Base-by-base conservation (phyloP, 2,888 invertebrate species). In the Sphaerophoria rueppellii region DNA sequence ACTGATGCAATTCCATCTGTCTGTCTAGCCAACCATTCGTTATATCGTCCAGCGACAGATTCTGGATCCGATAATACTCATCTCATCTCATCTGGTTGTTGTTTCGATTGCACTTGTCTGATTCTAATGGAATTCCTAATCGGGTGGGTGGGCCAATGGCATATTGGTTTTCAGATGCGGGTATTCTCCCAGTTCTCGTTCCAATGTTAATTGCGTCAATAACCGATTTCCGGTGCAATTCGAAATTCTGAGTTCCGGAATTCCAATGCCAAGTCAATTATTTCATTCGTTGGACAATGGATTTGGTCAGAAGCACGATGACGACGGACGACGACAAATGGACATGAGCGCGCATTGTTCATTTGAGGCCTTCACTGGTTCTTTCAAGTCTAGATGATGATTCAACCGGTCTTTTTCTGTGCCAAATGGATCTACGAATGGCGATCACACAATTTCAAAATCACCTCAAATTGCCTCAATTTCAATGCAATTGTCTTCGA, bases 61-160 rank as follows among this genome's bases (percentile, higher is more conserved):
- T 79, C 71, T 57, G 52, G 32, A 76, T 67, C 61, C 80, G 75
- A 80, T 80, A 80, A 80, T 75, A 57, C 60, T 50, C 54, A 72
- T 69, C 80, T 50, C 54, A 72, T 69, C 80, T 80, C 83, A 80
- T 72, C 83, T 75, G 79, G 55, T 52, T 79, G 79, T 72, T 69
- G 75, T 80, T 67, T 60, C 75, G 75, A 72, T 75, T 76, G 80
- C 58, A 74, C 79, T 71, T 75, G 57, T 69, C 67, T 32, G 57
- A 2, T 74, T 76, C 71, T 72, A 79, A 79, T 83, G 79, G 74
- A 75, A 79, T 79, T 79, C 65, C 74, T 75, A 74, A 82, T 74
- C 70, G 76, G 7, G 12, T 40, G 14, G 2, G 16, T 54, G 76
- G 11, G 16, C 5, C 52, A 24, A 52, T 34, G 12, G 12, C 24